These are phyloP conservation scores for Lamellibrachia columna DNA, from an alignment of 2,888 invertebrate species.

Conservation along the genomic window DNA sequence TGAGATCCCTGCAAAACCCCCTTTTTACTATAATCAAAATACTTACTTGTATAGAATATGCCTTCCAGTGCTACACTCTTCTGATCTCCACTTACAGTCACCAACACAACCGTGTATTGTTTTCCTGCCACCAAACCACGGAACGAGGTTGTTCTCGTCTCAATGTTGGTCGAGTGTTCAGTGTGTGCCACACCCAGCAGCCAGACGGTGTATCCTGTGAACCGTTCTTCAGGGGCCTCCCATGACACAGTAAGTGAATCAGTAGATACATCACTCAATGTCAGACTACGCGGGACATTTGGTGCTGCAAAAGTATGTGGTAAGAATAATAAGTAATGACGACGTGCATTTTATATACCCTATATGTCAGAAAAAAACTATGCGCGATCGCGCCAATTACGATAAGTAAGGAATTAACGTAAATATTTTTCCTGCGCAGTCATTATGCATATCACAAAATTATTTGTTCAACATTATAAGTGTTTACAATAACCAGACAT, in stretches of 20 bases:
- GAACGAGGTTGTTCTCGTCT: neutral
- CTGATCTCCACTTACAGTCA: neutral
- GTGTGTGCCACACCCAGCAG: neutral
- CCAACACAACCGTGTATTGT: neutral
- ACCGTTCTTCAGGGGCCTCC: neutral
- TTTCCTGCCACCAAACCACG: neutral
- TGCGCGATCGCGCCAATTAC: no score
- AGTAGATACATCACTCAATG: neutral
- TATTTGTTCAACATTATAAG: no score
- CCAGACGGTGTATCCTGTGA: constrained; percentile 10
- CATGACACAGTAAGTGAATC: neutral
- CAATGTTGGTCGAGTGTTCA: neutral
- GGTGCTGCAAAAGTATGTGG: neutral
- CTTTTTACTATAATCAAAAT: no score
- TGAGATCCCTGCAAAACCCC: no score
- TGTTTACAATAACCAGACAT: no score
- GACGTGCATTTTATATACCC: no score
- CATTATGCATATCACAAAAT: no score
- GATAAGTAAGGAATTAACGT: no score
- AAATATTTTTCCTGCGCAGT: no score
- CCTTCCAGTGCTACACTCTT: neutral
- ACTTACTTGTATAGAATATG: neutral
- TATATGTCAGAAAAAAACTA: no score
- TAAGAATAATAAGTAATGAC: no score
- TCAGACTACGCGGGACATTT: neutral